Base-by-base conservation (phyloP, 30 jellyfish, hydroid and myxozoan genomes). In the Turritopsis rubra region DNA sequence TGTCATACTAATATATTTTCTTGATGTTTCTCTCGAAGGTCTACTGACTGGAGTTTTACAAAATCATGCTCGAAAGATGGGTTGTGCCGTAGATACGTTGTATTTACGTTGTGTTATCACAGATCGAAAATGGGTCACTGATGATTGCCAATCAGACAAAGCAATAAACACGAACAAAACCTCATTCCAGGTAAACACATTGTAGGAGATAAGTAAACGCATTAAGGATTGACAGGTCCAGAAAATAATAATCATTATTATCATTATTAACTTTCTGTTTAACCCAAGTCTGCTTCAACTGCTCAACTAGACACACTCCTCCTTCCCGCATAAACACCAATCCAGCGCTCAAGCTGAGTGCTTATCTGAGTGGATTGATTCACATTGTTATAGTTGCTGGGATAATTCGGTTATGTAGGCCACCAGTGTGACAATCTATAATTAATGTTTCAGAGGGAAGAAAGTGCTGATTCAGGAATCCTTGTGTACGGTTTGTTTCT, bases 31-130 rank as follows among this genome's bases (percentile, higher is more conserved):
- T 79, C 0, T 22, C 29, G 1, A 8, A 89, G 96, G 96, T 71
- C 71, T 89, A 25, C 65, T 89, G 75, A 89, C 96, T 18, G 92
- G 92, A 1, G 86, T 89, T 21, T 81, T 89, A 7, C 96, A 89
- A 71, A 73, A 91, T 4, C 93, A 89, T 54, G 96, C 93, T 53
- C 83, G 96, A 24, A 68, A 75, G 72, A 13, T 65, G 25, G 72
- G 87, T 18, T 29, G 84, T 24, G 89, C 96, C 17, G 82, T 84
- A 7, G 96, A 89, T 68, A 72, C 89, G 9, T 54, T 89, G 65
- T 8, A 82, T 0, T 89, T 26, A 72, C 77, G 66, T 28, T 79
- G 84, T 79, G 27, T 29, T 25, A 87, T 89, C 30, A 83, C 93
- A 0, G 72, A 65, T 23, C 70, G 41, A 7, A 22, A 53, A 53